Percentiles rank a stretch among this genome's conserved stretches.
These are phyloP conservation scores for Hydropsyche betteni DNA, from an alignment of 2,888 invertebrate species.

Conservation along the genomic window DNA sequence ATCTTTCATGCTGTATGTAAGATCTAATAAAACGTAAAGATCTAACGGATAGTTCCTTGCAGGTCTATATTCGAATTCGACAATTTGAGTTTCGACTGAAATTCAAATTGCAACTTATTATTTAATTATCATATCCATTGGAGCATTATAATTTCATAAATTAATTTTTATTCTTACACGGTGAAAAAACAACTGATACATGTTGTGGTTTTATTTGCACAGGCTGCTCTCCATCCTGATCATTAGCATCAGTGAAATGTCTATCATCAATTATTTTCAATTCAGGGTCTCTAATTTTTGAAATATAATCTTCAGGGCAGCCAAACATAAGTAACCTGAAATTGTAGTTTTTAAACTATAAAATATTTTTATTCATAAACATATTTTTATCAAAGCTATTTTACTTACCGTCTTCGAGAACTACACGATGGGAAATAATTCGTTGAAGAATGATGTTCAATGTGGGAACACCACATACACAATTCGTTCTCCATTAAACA, in stretches of 20 bases:
- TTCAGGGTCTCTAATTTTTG: conserved; percentile 58
- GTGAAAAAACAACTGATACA: conserved; percentile 68
- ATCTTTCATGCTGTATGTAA: conserved; percentile 89
- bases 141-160: conserved; percentile 8
- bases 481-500: conserved; percentile 57
- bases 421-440: conserved; percentile 59
- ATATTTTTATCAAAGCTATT: background rate
- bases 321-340: conserved; percentile 59
- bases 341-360: background rate
- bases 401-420: conserved; percentile 60
- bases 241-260: conserved; percentile 64
- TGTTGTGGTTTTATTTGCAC: conserved; percentile 75
- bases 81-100: conserved; percentile 21
- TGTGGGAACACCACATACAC: conserved; percentile 65
- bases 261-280: conserved; percentile 60
- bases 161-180: conserved; percentile 62
- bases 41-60: conserved; percentile 89
- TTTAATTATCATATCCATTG: conserved; percentile 21
- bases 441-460: conserved; percentile 58
- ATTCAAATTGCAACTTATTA: conserved; percentile 14
- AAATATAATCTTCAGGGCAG: conserved; percentile 61
- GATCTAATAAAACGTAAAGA: conserved; percentile 90
- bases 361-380: background rate
- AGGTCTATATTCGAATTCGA: conserved; percentile 73
- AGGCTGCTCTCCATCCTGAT: conserved; percentile 60